Evolutionary conservation across 1,140 invertebrate species (phyloP).

Genomic region (Parasteatoda tepidariorum): DNA sequence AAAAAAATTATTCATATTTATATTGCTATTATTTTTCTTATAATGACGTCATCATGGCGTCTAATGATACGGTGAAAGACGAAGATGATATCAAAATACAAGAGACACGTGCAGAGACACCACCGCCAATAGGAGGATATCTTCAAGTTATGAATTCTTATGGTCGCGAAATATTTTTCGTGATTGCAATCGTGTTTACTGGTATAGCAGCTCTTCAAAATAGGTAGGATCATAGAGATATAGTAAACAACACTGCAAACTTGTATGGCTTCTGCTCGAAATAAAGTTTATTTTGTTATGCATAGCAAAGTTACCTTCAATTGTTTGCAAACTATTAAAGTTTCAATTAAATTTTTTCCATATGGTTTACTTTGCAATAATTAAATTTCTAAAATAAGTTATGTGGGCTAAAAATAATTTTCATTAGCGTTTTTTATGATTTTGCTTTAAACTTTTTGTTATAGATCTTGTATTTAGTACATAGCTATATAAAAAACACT

Average conservation of each 20-base stretch:
- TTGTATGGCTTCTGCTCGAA: not conserved
- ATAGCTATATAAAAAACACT: too few species aligned
- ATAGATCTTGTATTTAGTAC: too few species aligned
- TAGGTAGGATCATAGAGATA: slow-evolving; percentile 69
- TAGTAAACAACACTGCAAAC: not conserved
- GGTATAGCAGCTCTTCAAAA: slow-evolving; percentile 70
- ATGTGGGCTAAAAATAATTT: too few species aligned
- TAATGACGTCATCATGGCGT: slow-evolving; percentile 62
- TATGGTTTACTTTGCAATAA: too few species aligned
- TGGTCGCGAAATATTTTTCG: slow-evolving; percentile 58
- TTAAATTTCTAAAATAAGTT: too few species aligned
- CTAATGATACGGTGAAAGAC: slow-evolving; percentile 40
- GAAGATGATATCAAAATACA: slow-evolving; percentile 51
- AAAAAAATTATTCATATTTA: not conserved
- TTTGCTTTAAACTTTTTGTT: too few species aligned
- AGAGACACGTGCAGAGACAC: slow-evolving; percentile 55
- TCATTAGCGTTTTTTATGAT: too few species aligned
- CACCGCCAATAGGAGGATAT: slow-evolving; percentile 1
- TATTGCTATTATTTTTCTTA: slow-evolving; percentile 27
- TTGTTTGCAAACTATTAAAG: too few species aligned
- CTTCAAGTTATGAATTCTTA: slow-evolving; percentile 60
- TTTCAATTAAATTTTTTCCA: too few species aligned
- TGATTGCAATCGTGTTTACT: slow-evolving; percentile 63
- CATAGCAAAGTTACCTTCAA: not conserved
- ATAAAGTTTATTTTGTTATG: not conserved